phyloP scores from a whole-genome alignment of 2,113 vertebrate genomes.

The Raja brachyura region DNA sequence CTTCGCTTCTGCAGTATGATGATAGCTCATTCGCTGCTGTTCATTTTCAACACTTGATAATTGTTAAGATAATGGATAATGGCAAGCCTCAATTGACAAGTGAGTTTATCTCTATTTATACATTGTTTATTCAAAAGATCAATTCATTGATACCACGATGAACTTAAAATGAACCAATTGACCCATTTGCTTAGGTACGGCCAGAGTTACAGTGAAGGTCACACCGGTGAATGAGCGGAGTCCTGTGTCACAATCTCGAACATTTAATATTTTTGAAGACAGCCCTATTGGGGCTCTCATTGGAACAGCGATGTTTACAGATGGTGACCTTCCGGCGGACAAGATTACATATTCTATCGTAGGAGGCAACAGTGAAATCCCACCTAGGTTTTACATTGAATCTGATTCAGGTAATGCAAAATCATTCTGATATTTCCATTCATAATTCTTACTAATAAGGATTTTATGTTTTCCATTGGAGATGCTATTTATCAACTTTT shows the following conservation, averaged over 20 bases:
- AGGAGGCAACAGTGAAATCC: slow-evolving; percentile 22
- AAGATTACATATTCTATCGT: neutral
- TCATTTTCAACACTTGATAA: slow-evolving; percentile 11
- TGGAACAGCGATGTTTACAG: slow-evolving; percentile 6
- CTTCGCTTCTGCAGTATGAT: slow-evolving; percentile 12
- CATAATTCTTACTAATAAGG: neutral
- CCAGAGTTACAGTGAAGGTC: slow-evolving; percentile 26
- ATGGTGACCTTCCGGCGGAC: neutral
- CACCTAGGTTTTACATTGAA: slow-evolving; percentile 35
- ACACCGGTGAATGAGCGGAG: neutral
- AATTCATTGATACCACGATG: too few species aligned
- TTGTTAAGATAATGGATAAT: slow-evolving; percentile 10
- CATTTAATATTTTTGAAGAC: slow-evolving; percentile 15
- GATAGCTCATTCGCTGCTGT: neutral
- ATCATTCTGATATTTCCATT: neutral
- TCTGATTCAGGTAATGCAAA: neutral
- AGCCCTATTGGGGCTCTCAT: slow-evolving; percentile 3
- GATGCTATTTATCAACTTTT: neutral
- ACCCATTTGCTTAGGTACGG: neutral
- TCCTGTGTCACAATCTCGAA: neutral
- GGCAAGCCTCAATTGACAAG: slow-evolving; percentile 1
- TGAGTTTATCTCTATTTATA: neutral
- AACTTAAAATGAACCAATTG: neutral
- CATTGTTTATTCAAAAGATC: neutral
- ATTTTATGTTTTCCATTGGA: neutral